phyloP scores from a whole-genome alignment of 2,888 invertebrate species.

The Sinelater perroti region DNA sequence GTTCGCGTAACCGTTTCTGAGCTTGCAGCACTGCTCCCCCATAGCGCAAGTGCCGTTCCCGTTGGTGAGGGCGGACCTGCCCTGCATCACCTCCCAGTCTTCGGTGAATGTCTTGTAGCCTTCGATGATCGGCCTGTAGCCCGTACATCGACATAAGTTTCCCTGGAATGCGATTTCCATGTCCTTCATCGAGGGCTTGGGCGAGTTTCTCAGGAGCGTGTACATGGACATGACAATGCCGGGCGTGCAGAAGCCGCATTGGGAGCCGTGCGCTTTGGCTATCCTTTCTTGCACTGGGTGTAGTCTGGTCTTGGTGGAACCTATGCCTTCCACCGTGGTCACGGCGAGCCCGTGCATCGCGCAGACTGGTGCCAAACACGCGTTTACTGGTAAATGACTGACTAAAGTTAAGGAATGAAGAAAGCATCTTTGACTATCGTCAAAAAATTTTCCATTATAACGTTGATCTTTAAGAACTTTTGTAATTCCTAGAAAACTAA shows the following conservation, averaged over 20 bases:
- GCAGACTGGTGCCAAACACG: constrained; percentile 90
- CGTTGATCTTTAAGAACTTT: too few species aligned
- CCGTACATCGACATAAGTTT: constrained; percentile 90
- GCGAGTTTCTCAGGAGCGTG: constrained; percentile 77
- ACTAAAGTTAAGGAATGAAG: too few species aligned
- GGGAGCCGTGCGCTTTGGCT: constrained; percentile 90
- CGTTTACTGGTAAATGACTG: constrained; percentile 87
- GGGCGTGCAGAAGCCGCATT: constrained; percentile 86
- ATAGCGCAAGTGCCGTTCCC: constrained; percentile 62
- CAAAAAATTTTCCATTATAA: too few species aligned
- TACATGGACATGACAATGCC: constrained; percentile 99
- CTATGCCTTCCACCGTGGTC: constrained; percentile 94
- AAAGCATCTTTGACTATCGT: too few species aligned
- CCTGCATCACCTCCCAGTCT: constrained; percentile 66
- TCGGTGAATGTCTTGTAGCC: constrained; percentile 87
- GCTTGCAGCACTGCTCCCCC: constrained; percentile 75
- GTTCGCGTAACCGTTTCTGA: constrained; percentile 34
- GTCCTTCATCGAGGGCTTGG: constrained; percentile 78
- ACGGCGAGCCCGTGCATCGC: constrained; percentile 88
- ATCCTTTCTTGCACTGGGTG: constrained; percentile 90
- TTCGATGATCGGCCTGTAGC: constrained; percentile 92
- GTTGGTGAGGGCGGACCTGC: constrained; percentile 45
- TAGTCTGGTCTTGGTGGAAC: constrained; percentile 77
- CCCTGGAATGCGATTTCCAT: constrained; percentile 86
- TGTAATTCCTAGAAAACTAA: too few species aligned